Evolutionary conservation across 2,888 invertebrate species (phyloP).

Genomic region (Tachina grossa): DNA sequence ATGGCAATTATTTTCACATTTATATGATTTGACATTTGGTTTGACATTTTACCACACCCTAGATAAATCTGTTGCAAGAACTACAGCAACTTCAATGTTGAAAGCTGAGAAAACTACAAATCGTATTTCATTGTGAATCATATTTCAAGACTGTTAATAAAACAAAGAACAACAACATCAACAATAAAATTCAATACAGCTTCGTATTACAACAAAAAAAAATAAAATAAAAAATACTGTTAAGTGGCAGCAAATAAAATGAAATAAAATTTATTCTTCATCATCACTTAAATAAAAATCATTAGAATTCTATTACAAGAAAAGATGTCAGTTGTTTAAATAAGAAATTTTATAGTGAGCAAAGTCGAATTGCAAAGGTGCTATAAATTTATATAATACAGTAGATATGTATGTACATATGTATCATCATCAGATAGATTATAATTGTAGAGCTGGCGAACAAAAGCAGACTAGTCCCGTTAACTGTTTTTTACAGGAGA

Average conservation of each 20-base stretch:
- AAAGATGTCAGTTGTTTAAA: slow-evolving; percentile 20
- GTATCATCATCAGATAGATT: too few relatives aligned
- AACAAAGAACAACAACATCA: slow-evolving; percentile 18
- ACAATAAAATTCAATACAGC: slow-evolving; percentile 52
- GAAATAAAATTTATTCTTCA: slow-evolving; percentile 52
- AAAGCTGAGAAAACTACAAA: slow-evolving; percentile 51
- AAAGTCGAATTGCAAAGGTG: background rate
- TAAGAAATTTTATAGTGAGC: background rate
- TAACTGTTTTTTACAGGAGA: too few relatives aligned
- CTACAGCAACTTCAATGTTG: background rate
- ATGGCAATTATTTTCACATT: slow-evolving; percentile 61
- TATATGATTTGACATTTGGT: slow-evolving; percentile 66
- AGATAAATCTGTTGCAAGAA: slow-evolving; percentile 7
- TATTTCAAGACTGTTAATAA: slow-evolving; percentile 54
- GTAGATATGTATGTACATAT: too few relatives aligned
- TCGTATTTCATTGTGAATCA: slow-evolving; percentile 62
- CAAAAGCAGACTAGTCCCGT: too few relatives aligned
- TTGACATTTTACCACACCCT: slow-evolving; percentile 62
- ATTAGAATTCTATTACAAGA: slow-evolving; percentile 62
- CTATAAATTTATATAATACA: background rate
- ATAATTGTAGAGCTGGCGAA: too few relatives aligned
- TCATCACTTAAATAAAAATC: slow-evolving; percentile 65
- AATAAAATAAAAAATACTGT: slow-evolving; percentile 7
- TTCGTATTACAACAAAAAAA: slow-evolving; percentile 45
- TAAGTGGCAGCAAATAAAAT: slow-evolving; percentile 32